Base-by-base conservation (phyloP, 2,113 vertebrate species). In the Eurypyga helias region DNA sequence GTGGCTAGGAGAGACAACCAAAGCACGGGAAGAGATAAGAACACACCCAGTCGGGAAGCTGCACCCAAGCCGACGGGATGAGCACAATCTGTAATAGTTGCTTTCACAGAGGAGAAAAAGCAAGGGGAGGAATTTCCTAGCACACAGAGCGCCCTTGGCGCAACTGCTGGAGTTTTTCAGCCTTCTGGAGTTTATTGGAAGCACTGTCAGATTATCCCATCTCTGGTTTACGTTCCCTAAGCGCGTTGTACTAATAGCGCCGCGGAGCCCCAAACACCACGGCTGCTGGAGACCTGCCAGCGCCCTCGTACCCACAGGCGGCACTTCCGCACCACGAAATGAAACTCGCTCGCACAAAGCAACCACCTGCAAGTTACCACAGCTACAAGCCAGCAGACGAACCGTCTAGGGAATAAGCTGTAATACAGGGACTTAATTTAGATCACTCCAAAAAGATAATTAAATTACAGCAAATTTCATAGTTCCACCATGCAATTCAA, bases 341-440 rank as follows among this genome's bases (percentile, higher is more conserved):
- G 4, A 55, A 89, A 60, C 18, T 1, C 0, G 25, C 54, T 9
- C 60, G 75, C 75, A 85, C 62, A 76, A 67, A 91, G 73, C 69
- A 82, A 61, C 70, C 92, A 93, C 90, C 89, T 96, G 95, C 86
- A 86, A 73, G 75, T 78, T 69, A 89, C 81, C 84, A 83, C 72
- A 95, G 91, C 87, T 89, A 83, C 76, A 77, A 76, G 64, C 28
- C 82, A 78, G 90, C 92, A 90, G 69, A 67, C 64, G 65, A 90
- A 82, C 29, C 21, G 57, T 33, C 90, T 54, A n/a, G 87, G 88
- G 93, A 87, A 46, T 82, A 48, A 67, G 51, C 46, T 79, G 46
- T 31, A 76, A 80, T n/a, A 33, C 13, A 75, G n/a, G 86, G 26
- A 86, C 60, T 94, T 79, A 61, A 93, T 91, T 90, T 78, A 86